Evolutionary conservation across 2,888 invertebrate genomes (phyloP).

Genomic region (Acanthacorydalis orientalis): DNA sequence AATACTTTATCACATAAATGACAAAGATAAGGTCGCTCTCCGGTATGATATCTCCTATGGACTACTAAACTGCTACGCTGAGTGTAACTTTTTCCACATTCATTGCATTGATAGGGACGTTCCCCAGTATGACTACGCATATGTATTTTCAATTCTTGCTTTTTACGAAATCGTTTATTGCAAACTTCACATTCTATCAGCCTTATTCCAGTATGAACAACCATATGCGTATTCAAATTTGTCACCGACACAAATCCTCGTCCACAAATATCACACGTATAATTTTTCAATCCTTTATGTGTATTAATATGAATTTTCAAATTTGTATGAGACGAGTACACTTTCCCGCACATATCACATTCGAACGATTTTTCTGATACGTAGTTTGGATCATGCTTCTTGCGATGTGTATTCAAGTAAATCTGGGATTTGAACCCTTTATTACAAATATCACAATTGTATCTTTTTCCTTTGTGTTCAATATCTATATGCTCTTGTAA

Average conservation of each 20-base stretch:
- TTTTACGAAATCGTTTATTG: constrained; percentile 1
- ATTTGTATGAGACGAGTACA: neutral
- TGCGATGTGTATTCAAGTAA: neutral
- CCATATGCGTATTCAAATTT: neutral
- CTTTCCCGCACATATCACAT: neutral
- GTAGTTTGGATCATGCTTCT: constrained; percentile 6
- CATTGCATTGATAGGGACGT: neutral
- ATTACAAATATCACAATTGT: constrained; percentile 26
- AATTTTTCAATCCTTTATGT: neutral
- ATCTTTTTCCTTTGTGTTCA: constrained; percentile 26
- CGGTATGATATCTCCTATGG: constrained; percentile 12
- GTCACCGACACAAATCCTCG: neutral
- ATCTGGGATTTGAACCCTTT: constrained; percentile 24
- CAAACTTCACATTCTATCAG: constrained; percentile 11
- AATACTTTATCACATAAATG: constrained; percentile 8
- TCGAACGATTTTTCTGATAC: constrained; percentile 12
- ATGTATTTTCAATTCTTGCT: neutral
- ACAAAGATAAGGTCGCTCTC: constrained; percentile 17
- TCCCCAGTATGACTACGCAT: neutral
- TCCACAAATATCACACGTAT: neutral
- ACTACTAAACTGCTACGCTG: constrained; percentile 11
- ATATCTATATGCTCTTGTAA: constrained; percentile 8
- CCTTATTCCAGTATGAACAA: constrained; percentile 9
- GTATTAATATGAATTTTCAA: neutral
- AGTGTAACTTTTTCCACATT: constrained; percentile 9